These are phyloP conservation scores for Acromyrmex charruanus DNA, from an alignment of 1,140 invertebrate genomes.

Conservation along the genomic window DNA sequence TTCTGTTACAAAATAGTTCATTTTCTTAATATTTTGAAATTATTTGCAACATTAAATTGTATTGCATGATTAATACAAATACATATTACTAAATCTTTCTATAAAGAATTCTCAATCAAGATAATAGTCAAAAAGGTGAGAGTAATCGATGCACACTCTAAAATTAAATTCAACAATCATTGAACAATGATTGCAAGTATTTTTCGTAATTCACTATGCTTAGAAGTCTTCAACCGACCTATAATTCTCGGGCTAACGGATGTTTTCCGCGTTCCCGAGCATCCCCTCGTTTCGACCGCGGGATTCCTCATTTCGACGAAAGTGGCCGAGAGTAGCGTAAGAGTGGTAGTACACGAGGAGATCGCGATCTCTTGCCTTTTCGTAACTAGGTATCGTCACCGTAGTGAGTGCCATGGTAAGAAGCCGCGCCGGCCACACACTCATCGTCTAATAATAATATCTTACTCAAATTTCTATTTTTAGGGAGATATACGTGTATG, in stretches of 20 bases:
- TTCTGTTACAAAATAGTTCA: neutral
- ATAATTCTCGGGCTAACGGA: neutral
- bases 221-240: neutral
- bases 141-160: neutral
- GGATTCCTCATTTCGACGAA: conserved; percentile 43
- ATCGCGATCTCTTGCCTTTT: conserved; percentile 46
- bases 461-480: conserved; percentile 79
- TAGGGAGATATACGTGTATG: conserved; percentile 61
- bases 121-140: neutral
- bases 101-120: neutral
- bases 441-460: conserved; percentile 76
- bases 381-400: conserved; percentile 42
- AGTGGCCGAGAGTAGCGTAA: neutral
- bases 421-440: conserved; percentile 62
- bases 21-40: neutral
- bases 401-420: conserved; percentile 33
- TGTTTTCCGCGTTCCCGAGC: conserved; percentile 38
- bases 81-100: neutral
- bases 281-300: conserved; percentile 21
- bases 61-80: neutral
- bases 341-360: neutral
- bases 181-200: neutral
- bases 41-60: neutral
- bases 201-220: neutral
- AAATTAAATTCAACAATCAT: neutral